Percentiles rank a stretch among this genome's conserved stretches.
Conservation (phyloP, 2,888 invertebrate species). For the Anagyrus pseudococci region DNA sequence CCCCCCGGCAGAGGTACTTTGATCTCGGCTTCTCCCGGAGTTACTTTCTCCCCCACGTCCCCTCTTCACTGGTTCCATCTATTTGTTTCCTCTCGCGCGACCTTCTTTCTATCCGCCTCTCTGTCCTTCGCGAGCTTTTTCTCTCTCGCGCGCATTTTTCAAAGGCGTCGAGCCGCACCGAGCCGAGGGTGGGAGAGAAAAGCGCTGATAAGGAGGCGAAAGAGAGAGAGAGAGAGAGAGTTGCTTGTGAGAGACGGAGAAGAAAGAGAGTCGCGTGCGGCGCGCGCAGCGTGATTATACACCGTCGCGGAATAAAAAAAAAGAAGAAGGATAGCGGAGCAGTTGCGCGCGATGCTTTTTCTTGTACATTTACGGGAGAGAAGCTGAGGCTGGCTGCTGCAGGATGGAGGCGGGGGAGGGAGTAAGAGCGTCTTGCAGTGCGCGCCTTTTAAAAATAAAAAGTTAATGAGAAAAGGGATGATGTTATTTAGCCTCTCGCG, state of each 20-base stretch:
- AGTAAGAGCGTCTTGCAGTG: conserved; percentile 45
- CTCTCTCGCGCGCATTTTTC: conserved; percentile 3
- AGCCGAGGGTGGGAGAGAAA: neutral
- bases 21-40: conserved; percentile 48
- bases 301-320: too few species aligned
- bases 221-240: conserved; percentile 9
- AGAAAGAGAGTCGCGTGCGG: neutral
- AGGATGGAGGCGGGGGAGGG: conserved; percentile 28
- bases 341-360: neutral
- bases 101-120: conserved; percentile 19
- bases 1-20: conserved; percentile 55
- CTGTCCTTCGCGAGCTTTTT: neutral
- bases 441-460: conserved; percentile 58
- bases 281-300: neutral
- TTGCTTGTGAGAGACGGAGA: neutral
- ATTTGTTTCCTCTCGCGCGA: conserved; percentile 54
- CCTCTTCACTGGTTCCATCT: conserved; percentile 33
- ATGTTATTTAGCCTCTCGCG: conserved; percentile 48
- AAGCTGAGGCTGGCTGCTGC: too few species aligned
- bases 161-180: conserved; percentile 1
- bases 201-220: conserved; percentile 10
- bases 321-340: too few species aligned
- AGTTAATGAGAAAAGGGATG: conserved; percentile 60
- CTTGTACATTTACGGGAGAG: neutral
- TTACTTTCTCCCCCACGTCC: neutral